Base-by-base conservation (phyloP, 2,113 vertebrate genomes). In the Charadrius vociferus region DNA sequence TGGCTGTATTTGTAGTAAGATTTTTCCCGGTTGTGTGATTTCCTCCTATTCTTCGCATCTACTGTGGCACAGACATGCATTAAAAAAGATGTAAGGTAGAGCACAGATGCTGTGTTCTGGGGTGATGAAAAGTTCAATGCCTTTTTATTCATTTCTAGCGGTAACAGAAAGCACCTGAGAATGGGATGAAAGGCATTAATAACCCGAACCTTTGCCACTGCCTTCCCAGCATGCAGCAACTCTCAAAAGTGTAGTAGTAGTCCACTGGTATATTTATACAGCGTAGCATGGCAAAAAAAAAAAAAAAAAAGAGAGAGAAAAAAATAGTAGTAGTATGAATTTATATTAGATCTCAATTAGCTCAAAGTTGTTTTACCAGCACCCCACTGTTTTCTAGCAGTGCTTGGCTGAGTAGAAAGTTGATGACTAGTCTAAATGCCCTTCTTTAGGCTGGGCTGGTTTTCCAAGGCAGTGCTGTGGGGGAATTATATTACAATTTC, bases 111-210 rank as follows among this genome's bases (percentile, higher is more conserved):
- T 45, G 78, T 29, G 23, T 18, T 90, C 0, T 39, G 67, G 41
- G 37, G 58, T 95, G 93, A 39, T 53, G 85, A 32, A 53, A 88
- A 96, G 86, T 53, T 86, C 91, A 81, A 1, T 20, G 53, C 62
- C 14, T 85, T 68, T 78, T 62, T 73, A 36, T 61, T 96, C 56
- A 45, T 92, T 96, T 90, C 71, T 83, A 58, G 20, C 47, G 92
- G 67, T 63, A 88, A 55, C 93, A 93, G 73, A n/a, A 94, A 97
- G 79, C 97, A 97, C 96, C 96, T 97, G 97, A 96, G 97, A 94
- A 80, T 75, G 96, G 89, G 93, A 36, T 79, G 94, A 74, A 81
- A 95, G 81, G 92, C 58, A 39, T 49, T 79, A 52, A 53, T 45
- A 93, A 55, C 58, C 78, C 79, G 84, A 86, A 82, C 71, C 96